Percentiles rank a stretch among this genome's conserved stretches.
Conservation (phyloP, 2,797 vertebrate species). For the Characodon lateralis region DNA sequence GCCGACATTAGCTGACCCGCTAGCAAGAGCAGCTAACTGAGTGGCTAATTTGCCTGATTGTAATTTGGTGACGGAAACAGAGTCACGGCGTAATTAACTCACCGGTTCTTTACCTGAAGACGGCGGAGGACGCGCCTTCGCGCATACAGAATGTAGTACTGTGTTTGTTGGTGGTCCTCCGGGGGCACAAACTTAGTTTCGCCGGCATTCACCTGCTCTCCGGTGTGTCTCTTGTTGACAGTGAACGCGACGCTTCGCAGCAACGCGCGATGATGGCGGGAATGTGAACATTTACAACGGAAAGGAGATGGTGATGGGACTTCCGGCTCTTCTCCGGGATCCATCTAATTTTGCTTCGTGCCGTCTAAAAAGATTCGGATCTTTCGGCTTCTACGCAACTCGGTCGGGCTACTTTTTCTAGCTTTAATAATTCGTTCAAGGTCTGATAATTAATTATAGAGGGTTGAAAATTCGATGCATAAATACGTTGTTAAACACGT, state of each 20-base stretch:
- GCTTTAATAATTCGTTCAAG: no score
- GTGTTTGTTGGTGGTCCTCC: slow-evolving; percentile 26
- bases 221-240: slow-evolving; percentile 73
- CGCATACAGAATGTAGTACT: slow-evolving; percentile 18
- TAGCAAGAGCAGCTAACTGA: slow-evolving; percentile 62
- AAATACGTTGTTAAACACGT: no score
- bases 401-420: no score
- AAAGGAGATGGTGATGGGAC: slow-evolving; percentile 62
- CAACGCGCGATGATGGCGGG: slow-evolving; percentile 83
- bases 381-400: no score
- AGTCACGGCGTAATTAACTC: neutral
- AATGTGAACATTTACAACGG: slow-evolving; percentile 80
- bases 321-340: neutral
- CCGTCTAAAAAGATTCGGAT: neutral
- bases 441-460: no score
- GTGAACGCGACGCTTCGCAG: slow-evolving; percentile 67
- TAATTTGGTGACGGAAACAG: slow-evolving; percentile 60
- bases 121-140: slow-evolving; percentile 14
- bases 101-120: slow-evolving; percentile 52
- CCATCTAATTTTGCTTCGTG: neutral
- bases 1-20: slow-evolving; percentile 70
- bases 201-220: slow-evolving; percentile 77
- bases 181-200: slow-evolving; percentile 57
- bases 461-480: no score
- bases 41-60: slow-evolving; percentile 71